Percentiles rank a stretch among this genome's conserved stretches.
These are phyloP conservation scores for Spilosoma lubricipeda DNA, from an alignment of 2,888 invertebrate genomes.

Conservation along the genomic window DNA sequence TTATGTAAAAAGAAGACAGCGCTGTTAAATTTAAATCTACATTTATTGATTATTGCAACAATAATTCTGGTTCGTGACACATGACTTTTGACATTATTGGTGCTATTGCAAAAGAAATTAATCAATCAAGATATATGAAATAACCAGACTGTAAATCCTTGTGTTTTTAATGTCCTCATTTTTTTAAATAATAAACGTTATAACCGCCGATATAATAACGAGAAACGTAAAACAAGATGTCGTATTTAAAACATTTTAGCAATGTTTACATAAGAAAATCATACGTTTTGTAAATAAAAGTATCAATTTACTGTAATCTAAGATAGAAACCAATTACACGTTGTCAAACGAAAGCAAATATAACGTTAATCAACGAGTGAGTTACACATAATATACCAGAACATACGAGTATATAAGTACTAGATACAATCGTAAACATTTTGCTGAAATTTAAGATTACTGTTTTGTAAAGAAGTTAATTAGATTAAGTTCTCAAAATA, in stretches of 20 bases:
- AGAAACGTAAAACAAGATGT: not conserved
- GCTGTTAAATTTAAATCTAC: no score
- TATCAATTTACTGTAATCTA: slow-evolving; percentile 9
- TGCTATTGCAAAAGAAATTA: no score
- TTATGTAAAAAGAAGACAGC: no score
- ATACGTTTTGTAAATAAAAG: slow-evolving; percentile 8
- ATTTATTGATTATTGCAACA: no score
- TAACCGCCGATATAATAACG: not conserved
- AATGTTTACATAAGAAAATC: not conserved
- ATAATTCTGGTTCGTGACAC: no score
- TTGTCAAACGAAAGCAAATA: slow-evolving; percentile 6
- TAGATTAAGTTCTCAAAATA: not conserved
- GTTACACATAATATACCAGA: not conserved
- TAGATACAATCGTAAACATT: slow-evolving; percentile 9
- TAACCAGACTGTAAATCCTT: no score
- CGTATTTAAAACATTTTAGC: not conserved
- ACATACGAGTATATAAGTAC: not conserved
- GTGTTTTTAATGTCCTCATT: no score
- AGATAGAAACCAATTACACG: slow-evolving; percentile 11
- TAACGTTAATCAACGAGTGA: slow-evolving; percentile 11
- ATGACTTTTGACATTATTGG: no score
- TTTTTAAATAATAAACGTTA: no score
- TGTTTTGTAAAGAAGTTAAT: not conserved
- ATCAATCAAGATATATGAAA: no score
- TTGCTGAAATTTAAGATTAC: not conserved